These are phyloP conservation scores for Ranitomeya imitator DNA, from an alignment of 2,113 vertebrate species.

Conservation along the genomic window DNA sequence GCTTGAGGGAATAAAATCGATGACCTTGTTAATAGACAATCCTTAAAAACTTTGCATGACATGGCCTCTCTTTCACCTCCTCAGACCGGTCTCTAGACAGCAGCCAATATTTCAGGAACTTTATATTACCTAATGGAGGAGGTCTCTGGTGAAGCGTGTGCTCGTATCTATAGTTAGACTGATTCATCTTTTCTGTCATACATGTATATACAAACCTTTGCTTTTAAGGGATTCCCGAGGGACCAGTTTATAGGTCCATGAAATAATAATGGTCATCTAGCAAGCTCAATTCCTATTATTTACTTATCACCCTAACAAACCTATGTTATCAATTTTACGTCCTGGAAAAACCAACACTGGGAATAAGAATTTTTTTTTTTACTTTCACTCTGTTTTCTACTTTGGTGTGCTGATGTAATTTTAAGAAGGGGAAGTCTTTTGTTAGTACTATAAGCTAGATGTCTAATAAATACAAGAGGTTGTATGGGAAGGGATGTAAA, in stretches of 20 bases:
- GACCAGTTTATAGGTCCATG: slow-evolving; percentile 8
- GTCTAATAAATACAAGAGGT: too few species aligned
- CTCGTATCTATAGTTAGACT: neutral
- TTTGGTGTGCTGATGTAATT: too few species aligned
- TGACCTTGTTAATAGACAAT: too few species aligned
- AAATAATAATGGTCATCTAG: neutral
- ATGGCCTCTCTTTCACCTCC: too few species aligned
- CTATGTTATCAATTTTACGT: neutral
- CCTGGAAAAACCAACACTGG: neutral
- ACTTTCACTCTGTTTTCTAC: too few species aligned
- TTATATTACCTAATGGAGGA: neutral
- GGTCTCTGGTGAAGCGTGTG: neutral
- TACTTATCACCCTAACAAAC: neutral
- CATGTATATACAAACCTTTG: neutral
- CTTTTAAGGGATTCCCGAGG: neutral
- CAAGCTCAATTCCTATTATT: neutral
- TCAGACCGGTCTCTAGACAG: too few species aligned
- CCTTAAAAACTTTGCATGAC: too few species aligned
- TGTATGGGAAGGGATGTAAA: too few species aligned
- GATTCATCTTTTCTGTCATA: neutral
- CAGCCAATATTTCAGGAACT: too few species aligned
- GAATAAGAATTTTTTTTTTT: neutral
- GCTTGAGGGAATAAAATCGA: too few species aligned
- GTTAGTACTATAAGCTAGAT: too few species aligned
- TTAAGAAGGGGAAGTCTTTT: too few species aligned